Base-by-base conservation (phyloP, 2,113 vertebrate genomes). In the Ptilorrhoa leucosticta region DNA sequence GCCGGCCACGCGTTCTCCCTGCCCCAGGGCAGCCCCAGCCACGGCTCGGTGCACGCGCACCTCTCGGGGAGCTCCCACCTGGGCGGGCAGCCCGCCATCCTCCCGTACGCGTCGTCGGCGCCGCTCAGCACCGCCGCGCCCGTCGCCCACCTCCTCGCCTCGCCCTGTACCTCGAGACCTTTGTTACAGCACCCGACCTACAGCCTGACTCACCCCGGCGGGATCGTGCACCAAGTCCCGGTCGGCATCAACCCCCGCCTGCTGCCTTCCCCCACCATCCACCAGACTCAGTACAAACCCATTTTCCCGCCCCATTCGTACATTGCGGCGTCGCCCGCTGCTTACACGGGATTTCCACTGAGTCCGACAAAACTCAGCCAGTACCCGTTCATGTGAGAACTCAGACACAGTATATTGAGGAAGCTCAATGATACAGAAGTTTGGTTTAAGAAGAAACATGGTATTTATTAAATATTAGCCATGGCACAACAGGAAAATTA, bases 291-390 rank as follows among this genome's bases (percentile, higher is more conserved):
- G 57, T 99, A 99, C 98, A 99, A 99, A 92, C 98, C 99, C 20
- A 77, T 99, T 47, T 99, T 99, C 95, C 98, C 99, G 35, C 98
- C 99, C 30, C 99, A 99, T 96, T 99, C 99, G 68, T 99, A 99
- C 97, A 98, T 99, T n/a, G 98, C 98, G 33, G 98, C 99, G 44
- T 99, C 99, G 22, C 99, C 99, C 26, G 99, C 99, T 24, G 99
- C 99, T 72, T 99, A 99, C 96, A 96, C 98, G 60, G 98, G 98
- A 97, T 99, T 99, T 97, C 99, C 99, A 22, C 83, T 99, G 98
- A 99, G 99, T 96, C 99, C 99, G 53, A 99, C 98, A 81, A 99
- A 99, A 97, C 99, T 99, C 98, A 98, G 98, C 98, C 99, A 99
- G 98, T 99, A 99, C 98, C 99, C 99, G 12, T 99, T 99, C 97